Percentiles rank a stretch among this genome's conserved stretches.
These are phyloP conservation scores for Sparidentex hasta DNA, from an alignment of 2,797 vertebrate genomes.

Conservation along the genomic window DNA sequence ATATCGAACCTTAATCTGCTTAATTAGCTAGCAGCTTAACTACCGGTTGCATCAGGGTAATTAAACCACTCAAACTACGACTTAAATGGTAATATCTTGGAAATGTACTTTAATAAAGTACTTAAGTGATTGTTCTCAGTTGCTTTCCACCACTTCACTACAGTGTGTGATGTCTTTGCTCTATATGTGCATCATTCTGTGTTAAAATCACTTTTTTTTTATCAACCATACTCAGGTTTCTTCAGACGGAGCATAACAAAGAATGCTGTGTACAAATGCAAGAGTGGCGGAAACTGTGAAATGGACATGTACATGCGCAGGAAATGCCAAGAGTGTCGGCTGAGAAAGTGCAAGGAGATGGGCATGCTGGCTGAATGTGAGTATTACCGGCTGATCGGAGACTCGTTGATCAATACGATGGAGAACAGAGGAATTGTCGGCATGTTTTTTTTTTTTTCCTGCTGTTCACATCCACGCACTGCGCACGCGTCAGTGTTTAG, in stretches of 20 bases:
- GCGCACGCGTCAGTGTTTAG: too few species aligned
- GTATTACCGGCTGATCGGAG: conserved; percentile 73
- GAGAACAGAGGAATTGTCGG: background rate
- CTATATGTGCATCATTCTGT: background rate
- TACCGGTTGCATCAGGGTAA: too few species aligned
- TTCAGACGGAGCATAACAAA: conserved; percentile 99
- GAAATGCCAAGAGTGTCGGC: conserved; percentile 97
- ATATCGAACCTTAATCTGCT: background rate
- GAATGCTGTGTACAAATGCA: conserved; percentile 98
- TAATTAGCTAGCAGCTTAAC: background rate
- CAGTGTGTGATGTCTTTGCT: background rate
- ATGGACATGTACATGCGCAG: conserved; percentile 99
- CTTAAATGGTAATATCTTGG: too few species aligned
- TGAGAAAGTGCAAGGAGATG: conserved; percentile 98
- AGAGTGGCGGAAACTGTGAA: conserved; percentile 97
- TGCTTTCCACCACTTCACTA: too few species aligned
- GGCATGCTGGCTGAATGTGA: conserved; percentile 99
- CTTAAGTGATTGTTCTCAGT: too few species aligned
- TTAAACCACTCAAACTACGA: too few species aligned
- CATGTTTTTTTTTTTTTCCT: background rate
- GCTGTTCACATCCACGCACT: too few species aligned
- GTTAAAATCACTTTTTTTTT: conserved; percentile 9
- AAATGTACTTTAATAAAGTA: too few species aligned
- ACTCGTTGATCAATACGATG: background rate
- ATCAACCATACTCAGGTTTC: conserved; percentile 87